phyloP scores from a whole-genome alignment of 2,797 vertebrate genomes.

The Argya squamiceps region DNA sequence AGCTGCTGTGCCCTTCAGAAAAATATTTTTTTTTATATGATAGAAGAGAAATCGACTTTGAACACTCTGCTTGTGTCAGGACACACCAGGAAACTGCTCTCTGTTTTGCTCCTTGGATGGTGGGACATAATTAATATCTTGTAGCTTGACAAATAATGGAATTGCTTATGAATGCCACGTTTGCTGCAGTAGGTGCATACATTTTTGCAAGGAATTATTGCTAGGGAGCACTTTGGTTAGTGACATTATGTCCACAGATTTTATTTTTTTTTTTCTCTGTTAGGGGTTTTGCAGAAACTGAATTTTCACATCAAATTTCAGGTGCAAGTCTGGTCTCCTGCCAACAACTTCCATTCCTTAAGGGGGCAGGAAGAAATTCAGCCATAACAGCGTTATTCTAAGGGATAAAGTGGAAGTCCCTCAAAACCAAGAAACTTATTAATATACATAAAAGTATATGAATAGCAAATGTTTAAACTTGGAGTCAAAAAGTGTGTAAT shows the following conservation, averaged over 20 bases:
- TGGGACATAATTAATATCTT: background rate
- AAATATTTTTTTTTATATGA: background rate
- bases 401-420: background rate
- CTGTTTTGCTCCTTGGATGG: background rate
- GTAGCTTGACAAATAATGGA: background rate
- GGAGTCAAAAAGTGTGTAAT: background rate
- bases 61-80: background rate
- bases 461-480: background rate
- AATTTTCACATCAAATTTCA: background rate
- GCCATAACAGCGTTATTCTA: background rate
- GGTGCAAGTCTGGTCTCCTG: background rate
- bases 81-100: background rate
- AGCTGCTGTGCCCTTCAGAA: background rate
- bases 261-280: background rate
- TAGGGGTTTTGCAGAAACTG: background rate
- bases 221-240: background rate
- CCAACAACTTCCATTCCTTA: background rate
- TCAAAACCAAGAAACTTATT: background rate
- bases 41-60: background rate
- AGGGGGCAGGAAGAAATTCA: background rate
- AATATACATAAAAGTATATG: background rate
- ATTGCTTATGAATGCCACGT: background rate
- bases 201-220: background rate
- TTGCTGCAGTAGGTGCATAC: background rate
- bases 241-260: background rate